Evolutionary conservation across 2,888 invertebrate genomes (phyloP).

Genomic region (Omphaloscelis lunosa): DNA sequence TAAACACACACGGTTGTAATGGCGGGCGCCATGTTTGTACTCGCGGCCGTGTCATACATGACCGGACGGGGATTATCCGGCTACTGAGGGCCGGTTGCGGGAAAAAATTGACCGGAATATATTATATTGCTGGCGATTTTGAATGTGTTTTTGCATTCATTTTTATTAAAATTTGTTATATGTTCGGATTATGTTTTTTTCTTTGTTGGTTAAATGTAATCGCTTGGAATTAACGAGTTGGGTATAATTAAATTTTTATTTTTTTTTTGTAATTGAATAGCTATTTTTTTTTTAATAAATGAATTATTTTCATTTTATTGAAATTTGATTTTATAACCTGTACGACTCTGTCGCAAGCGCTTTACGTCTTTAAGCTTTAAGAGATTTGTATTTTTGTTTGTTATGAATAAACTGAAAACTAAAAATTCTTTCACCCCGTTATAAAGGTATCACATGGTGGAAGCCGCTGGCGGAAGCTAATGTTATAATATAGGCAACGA

Average conservation of each 20-base stretch:
- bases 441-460: too few species aligned
- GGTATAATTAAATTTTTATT: conserved; percentile 4
- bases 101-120: conserved; percentile 70
- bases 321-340: not conserved
- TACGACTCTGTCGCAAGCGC: not conserved
- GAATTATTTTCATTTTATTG: not conserved
- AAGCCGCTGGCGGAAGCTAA: too few species aligned
- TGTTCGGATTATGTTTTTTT: conserved; percentile 38
- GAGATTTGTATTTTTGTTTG: too few species aligned
- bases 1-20: conserved; percentile 85
- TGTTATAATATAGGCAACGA: not conserved
- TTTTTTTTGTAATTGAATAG: too few species aligned
- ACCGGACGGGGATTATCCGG: conserved; percentile 83
- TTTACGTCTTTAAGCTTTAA: not conserved
- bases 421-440: too few species aligned
- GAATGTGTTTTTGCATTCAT: conserved; percentile 62
- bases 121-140: conserved; percentile 64
- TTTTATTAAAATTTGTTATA: conserved; percentile 56
- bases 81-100: conserved; percentile 60
- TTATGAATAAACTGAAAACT: too few species aligned
- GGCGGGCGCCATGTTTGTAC: conserved; percentile 81
- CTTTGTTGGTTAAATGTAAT: conserved; percentile 20
- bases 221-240: not conserved
- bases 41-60: conserved; percentile 85
- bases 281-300: too few species aligned